These are phyloP conservation scores for Acanthococcus lagerstroemiae DNA, from an alignment of 2,888 invertebrate species.

Conservation along the genomic window DNA sequence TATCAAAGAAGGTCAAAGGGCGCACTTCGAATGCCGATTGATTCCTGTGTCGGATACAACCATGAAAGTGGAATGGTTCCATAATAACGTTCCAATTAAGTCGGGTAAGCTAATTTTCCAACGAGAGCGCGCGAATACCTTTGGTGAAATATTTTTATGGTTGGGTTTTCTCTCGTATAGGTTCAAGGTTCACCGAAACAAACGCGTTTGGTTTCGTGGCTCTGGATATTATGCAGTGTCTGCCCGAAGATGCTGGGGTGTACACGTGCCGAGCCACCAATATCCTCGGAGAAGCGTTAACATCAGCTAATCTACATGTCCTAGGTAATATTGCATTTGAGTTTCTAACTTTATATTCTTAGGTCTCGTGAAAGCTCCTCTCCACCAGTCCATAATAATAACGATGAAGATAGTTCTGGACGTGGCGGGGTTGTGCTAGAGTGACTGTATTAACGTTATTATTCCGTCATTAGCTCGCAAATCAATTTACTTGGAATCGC, in stretches of 20 bases:
- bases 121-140: not conserved
- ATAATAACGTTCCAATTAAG: conserved; percentile 79
- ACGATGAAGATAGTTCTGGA: too few relatives aligned
- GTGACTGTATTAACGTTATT: not conserved
- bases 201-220: conserved; percentile 97
- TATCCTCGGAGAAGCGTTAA: conserved; percentile 82
- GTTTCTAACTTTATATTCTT: not conserved
- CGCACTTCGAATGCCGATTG: conserved; percentile 86
- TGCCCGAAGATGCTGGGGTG: conserved; percentile 91
- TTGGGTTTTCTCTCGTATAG: conserved; percentile 36
- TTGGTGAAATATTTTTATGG: not conserved
- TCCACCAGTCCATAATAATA: too few relatives aligned
- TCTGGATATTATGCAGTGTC: conserved; percentile 86
- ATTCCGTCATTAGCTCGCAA: conserved; percentile 48
- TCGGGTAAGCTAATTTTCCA: conserved; percentile 52
- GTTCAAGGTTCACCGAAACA: conserved; percentile 89
- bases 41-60: conserved; percentile 89
- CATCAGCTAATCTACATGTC: conserved; percentile 74
- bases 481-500: conserved; percentile 76
- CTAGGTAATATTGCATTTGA: conserved; percentile 48
- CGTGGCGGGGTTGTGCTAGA: too few relatives aligned
- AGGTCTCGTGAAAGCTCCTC: not conserved
- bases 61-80: conserved; percentile 92
- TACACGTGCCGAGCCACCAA: conserved; percentile 92
- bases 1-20: conserved; percentile 86